Conservation (phyloP, 2,888 invertebrate species). For the Clepsis dumicolana region DNA sequence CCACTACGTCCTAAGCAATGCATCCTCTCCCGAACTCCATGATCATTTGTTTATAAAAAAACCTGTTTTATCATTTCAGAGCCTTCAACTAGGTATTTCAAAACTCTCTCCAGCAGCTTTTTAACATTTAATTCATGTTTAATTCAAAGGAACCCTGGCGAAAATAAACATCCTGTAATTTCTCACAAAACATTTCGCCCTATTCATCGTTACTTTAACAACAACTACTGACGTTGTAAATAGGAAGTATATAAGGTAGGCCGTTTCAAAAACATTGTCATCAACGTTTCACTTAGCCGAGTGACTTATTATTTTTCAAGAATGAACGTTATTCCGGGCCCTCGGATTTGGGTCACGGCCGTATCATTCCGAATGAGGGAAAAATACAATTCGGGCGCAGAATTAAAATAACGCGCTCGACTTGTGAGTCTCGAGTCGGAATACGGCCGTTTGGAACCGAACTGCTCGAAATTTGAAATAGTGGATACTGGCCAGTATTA, state of each 20-base stretch:
- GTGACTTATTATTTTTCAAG: conserved; percentile 45
- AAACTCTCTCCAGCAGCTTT: no score
- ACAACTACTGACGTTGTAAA: conserved; percentile 4
- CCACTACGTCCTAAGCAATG: no score
- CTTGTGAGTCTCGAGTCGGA: conserved; percentile 19
- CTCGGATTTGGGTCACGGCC: conserved; percentile 65
- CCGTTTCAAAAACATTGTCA: conserved; percentile 38
- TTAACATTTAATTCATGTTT: no score
- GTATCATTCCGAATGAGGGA: conserved; percentile 50
- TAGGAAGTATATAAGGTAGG: conserved; percentile 1
- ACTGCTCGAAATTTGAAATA: conserved; percentile 28
- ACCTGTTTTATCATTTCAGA: no score
- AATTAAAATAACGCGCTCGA: conserved; percentile 33
- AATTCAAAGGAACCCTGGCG: background rate
- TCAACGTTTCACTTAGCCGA: conserved; percentile 41
- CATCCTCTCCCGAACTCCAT: no score
- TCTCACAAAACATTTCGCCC: background rate
- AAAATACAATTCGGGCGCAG: conserved; percentile 54
- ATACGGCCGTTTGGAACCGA: conserved; percentile 27
- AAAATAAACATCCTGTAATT: background rate
- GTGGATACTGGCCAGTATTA: conserved; percentile 17
- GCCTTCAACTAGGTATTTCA: no score
- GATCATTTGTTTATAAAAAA: no score
- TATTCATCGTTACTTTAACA: background rate
- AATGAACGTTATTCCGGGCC: conserved; percentile 47